A percentile compares a stretch with the other conserved stretches of the same genome.
Conservation (phyloP, 2,888 invertebrate species). For the Drosophila putrida region DNA sequence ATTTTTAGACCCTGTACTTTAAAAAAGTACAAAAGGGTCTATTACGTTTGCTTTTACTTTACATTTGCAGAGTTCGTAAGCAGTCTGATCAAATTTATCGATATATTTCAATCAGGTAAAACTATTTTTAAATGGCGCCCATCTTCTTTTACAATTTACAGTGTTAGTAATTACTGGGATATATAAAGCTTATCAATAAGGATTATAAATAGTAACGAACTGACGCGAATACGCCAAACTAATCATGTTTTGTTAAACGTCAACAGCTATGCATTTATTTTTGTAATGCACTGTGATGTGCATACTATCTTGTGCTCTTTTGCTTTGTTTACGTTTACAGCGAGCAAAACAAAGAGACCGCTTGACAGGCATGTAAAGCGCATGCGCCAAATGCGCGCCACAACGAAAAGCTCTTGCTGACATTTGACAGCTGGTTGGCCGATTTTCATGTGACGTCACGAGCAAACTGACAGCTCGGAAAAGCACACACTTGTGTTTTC, state of each 20-base stretch:
- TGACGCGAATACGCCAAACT: neutral
- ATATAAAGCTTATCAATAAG: neutral
- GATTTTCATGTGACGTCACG: conserved; percentile 69
- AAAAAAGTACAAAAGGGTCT: too few relatives aligned
- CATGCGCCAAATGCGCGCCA: conserved; percentile 60
- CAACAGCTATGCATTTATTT: conserved; percentile 16
- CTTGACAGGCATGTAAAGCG: conserved; percentile 23
- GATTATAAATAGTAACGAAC: neutral
- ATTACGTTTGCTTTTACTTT: neutral
- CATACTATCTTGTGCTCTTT: neutral
- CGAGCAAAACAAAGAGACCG: conserved; percentile 64
- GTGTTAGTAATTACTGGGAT: neutral
- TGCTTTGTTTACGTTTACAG: conserved; percentile 62
- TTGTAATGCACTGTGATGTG: conserved; percentile 27
- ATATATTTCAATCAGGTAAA: too few relatives aligned
- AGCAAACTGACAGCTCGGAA: conserved; percentile 66
- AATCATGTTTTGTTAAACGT: neutral
- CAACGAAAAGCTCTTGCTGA: conserved; percentile 54
- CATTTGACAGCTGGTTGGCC: conserved; percentile 66
- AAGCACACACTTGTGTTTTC: conserved; percentile 52
- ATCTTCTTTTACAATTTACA: neutral
- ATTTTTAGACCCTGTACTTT: too few relatives aligned
- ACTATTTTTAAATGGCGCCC: too few relatives aligned
- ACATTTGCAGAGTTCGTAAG: conserved; percentile 1
- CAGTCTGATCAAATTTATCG: too few relatives aligned